Conservation (phyloP, 1,140 invertebrate genomes). For the Trissolcus basalis region DNA sequence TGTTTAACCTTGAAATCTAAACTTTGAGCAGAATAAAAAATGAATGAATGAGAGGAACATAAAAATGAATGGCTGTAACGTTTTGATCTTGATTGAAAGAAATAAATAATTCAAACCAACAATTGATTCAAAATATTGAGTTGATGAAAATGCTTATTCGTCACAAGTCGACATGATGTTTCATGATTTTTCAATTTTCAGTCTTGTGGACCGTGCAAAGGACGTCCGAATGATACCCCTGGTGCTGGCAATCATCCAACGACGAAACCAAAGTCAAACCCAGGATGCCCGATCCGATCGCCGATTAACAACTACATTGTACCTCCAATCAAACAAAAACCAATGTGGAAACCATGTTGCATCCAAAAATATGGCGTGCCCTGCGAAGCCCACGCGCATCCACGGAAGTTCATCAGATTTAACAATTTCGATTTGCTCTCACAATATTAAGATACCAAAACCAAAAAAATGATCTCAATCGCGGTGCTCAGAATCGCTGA, state of each 20-base stretch:
- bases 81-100: constrained; percentile 20
- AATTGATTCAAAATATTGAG: no score
- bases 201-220: constrained; percentile 4
- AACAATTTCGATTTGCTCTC: constrained; percentile 45
- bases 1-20: no score
- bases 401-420: constrained; percentile 35
- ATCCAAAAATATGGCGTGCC: constrained; percentile 60
- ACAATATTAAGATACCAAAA: constrained; percentile 26
- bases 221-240: background rate
- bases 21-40: no score
- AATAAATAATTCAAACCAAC: constrained; percentile 1
- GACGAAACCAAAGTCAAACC: background rate
- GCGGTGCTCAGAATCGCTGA: constrained; percentile 8
- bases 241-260: no score
- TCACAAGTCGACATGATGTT: no score
- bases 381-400: constrained; percentile 54
- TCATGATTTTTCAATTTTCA: background rate
- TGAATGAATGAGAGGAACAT: no score
- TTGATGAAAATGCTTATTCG: no score
- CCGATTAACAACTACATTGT: constrained; percentile 44
- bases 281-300: constrained; percentile 49
- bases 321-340: constrained; percentile 54
- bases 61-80: constrained; percentile 39
- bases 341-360: constrained; percentile 63
- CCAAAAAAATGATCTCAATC: constrained; percentile 1